A percentile compares a stretch with the other conserved stretches of the same genome.
Evolutionary conservation across 2,888 invertebrate species (phyloP).

Genomic region (Rotaria socialis): DNA sequence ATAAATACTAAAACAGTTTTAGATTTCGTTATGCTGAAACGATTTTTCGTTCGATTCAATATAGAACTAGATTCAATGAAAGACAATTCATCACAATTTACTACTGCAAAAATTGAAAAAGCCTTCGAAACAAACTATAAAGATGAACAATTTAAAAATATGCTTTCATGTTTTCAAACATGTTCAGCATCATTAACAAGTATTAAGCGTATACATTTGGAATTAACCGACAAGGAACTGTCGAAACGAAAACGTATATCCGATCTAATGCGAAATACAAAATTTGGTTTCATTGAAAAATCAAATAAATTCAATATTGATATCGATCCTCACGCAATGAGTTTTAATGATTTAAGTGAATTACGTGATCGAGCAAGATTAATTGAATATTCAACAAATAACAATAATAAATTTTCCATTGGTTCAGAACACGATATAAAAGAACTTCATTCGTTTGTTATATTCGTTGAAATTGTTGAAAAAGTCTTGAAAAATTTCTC

Average conservation of each 20-base stretch:
- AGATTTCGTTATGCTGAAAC: background rate
- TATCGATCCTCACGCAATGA: background rate
- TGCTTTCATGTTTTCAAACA: background rate
- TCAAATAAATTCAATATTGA: background rate
- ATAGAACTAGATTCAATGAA: background rate
- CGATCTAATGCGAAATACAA: background rate
- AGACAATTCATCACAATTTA: no score
- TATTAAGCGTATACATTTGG: background rate
- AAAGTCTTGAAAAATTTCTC: background rate
- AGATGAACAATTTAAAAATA: background rate
- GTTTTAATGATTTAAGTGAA: conserved; percentile 35
- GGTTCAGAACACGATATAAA: background rate
- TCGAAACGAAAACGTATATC: conserved; percentile 19
- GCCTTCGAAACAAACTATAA: background rate
- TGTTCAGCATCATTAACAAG: background rate
- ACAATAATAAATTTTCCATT: background rate
- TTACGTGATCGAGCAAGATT: conserved; percentile 35
- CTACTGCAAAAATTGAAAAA: background rate
- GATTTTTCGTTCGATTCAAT: background rate
- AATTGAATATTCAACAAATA: conserved; percentile 35
- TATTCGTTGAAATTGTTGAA: background rate
- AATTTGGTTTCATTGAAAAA: background rate
- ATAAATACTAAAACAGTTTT: background rate
- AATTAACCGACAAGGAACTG: conserved; percentile 18
- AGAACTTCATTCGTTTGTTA: background rate